phyloP scores from a whole-genome alignment of 2,113 vertebrate genomes.

The Oreochromis aureus region DNA sequence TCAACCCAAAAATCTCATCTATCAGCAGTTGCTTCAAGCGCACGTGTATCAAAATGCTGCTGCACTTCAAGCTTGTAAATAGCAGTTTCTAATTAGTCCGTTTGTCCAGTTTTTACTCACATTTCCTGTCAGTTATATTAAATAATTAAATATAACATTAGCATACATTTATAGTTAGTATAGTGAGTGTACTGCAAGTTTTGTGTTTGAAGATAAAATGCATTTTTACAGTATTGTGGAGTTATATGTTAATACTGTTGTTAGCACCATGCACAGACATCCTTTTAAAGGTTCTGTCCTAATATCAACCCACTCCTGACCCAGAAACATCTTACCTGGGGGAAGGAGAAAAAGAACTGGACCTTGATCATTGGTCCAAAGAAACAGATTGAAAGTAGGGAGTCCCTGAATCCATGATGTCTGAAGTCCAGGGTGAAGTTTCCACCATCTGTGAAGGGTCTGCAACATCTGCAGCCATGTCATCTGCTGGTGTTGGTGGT shows the following conservation, averaged over 20 bases:
- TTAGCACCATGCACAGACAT: rapidly evolving
- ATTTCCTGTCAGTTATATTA: neutral
- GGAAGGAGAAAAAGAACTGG: neutral
- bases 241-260: neutral
- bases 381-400: rapidly evolving
- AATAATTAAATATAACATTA: neutral
- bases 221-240: neutral
- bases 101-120: neutral
- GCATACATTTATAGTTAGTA: neutral
- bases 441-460: neutral
- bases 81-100: neutral
- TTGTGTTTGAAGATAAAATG: rapidly evolving
- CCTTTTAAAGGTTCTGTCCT: neutral
- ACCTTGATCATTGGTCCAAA: neutral
- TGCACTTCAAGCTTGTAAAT: neutral
- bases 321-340: neutral
- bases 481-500: neutral
- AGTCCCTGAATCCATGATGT: neutral
- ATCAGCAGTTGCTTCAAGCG: neutral
- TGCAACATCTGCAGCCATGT: neutral
- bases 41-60: neutral
- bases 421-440: neutral
- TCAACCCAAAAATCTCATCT: neutral
- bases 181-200: neutral
- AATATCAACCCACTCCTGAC: neutral